Conservation (phyloP, 1,140 invertebrate genomes). For the Orius insidiosus region DNA sequence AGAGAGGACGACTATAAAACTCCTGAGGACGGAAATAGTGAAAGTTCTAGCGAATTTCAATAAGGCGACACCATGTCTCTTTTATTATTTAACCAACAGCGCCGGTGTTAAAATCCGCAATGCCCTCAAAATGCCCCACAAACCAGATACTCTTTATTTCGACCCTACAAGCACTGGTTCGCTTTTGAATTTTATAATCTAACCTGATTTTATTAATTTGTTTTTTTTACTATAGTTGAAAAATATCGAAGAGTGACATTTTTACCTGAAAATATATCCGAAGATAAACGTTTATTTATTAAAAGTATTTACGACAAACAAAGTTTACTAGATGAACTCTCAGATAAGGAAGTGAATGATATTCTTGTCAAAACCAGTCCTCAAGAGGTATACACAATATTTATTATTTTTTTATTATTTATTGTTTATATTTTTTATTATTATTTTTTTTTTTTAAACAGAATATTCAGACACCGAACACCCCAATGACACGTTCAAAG, state of each 20-base stretch:
- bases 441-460: too few species aligned
- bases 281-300: conserved; percentile 43
- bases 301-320: conserved; percentile 37
- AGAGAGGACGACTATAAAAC: conserved; percentile 30
- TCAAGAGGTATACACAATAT: conserved; percentile 25
- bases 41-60: conserved; percentile 57
- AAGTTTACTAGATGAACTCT: conserved; percentile 47
- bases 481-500: too few species aligned
- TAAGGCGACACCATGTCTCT: conserved; percentile 51
- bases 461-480: too few species aligned
- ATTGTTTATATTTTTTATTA: too few species aligned
- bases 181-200: conserved; percentile 15
- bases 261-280: conserved; percentile 46
- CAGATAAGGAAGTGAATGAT: conserved; percentile 55
- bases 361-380: conserved; percentile 59
- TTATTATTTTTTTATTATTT: too few species aligned
- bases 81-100: conserved; percentile 49
- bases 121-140: conserved; percentile 42
- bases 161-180: conserved; percentile 45
- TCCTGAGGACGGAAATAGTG: conserved; percentile 44
- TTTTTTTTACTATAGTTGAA: conserved; percentile 32
- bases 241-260: conserved; percentile 58
- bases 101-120: conserved; percentile 48
- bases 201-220: neutral
- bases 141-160: conserved; percentile 29